phyloP scores from a whole-genome alignment of 2,113 vertebrate genomes.

The Amphiprion percula region DNA sequence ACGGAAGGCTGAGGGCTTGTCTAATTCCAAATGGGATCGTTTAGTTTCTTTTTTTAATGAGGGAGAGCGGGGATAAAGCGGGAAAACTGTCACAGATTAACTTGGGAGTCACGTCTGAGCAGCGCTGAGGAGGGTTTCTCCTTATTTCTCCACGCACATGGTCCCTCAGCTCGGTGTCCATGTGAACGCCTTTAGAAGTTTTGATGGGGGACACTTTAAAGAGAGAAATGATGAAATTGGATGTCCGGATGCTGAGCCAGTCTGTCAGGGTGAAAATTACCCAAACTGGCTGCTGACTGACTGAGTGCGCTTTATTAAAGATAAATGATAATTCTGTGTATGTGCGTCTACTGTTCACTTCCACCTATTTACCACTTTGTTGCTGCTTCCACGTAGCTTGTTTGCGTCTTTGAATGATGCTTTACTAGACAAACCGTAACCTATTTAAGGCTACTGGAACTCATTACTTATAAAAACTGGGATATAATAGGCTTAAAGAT shows the following conservation, averaged over 20 bases:
- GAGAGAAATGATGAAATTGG: too few species aligned
- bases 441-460: background rate
- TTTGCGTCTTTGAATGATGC: too few species aligned
- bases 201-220: background rate
- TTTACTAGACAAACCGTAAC: too few species aligned
- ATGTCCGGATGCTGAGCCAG: background rate
- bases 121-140: background rate
- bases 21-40: background rate
- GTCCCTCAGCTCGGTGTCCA: background rate
- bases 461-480: background rate
- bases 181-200: constrained; percentile 37
- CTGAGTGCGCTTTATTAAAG: background rate
- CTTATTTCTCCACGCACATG: constrained; percentile 28
- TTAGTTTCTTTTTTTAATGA: background rate
- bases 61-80: background rate
- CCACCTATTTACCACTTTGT: too few species aligned
- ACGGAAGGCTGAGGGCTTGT: background rate
- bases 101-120: constrained; percentile 45
- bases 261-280: background rate
- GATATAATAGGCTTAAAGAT: background rate
- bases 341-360: too few species aligned
- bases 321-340: too few species aligned
- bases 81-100: constrained; percentile 9
- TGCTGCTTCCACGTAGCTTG: too few species aligned
- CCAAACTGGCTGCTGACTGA: too few species aligned